Evolutionary conservation across 2,888 invertebrate species (phyloP).

Genomic region (Pterostichus madidus): DNA sequence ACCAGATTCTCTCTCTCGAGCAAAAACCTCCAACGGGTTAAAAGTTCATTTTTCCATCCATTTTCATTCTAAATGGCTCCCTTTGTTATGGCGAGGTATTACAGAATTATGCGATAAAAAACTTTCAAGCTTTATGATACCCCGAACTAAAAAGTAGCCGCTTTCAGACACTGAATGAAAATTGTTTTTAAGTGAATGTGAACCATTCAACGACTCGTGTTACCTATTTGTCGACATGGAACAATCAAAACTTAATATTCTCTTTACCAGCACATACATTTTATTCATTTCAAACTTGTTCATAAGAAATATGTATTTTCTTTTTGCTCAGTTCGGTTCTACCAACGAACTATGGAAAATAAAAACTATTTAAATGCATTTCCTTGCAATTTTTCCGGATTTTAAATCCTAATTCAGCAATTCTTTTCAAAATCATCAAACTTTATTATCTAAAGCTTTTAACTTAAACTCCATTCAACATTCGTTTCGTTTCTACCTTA

Average conservation of each 20-base stretch:
- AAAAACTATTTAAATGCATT: slow-evolving; percentile 19
- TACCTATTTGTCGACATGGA: not conserved
- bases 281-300: no score
- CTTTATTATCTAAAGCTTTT: slow-evolving; percentile 11
- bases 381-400: slow-evolving; percentile 33
- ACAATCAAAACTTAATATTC: no score
- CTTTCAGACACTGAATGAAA: slow-evolving; percentile 6
- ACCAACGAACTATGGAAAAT: not conserved
- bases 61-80: slow-evolving; percentile 38
- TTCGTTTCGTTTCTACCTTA: no score
- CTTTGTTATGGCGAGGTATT: slow-evolving; percentile 25
- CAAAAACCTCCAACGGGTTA: slow-evolving; percentile 38
- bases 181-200: slow-evolving; percentile 24
- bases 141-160: slow-evolving; percentile 16
- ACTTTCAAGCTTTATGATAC: not conserved
- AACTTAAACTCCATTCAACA: not conserved
- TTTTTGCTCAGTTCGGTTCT: not conserved
- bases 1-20: slow-evolving; percentile 42
- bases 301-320: no score
- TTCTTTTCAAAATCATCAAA: no score
- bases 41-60: slow-evolving; percentile 48
- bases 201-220: not conserved
- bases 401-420: slow-evolving; percentile 30
- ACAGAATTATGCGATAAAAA: slow-evolving; percentile 18
- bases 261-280: no score